Conservation (phyloP, 2,888 invertebrate genomes). For the Phrixothrix hirtus region DNA sequence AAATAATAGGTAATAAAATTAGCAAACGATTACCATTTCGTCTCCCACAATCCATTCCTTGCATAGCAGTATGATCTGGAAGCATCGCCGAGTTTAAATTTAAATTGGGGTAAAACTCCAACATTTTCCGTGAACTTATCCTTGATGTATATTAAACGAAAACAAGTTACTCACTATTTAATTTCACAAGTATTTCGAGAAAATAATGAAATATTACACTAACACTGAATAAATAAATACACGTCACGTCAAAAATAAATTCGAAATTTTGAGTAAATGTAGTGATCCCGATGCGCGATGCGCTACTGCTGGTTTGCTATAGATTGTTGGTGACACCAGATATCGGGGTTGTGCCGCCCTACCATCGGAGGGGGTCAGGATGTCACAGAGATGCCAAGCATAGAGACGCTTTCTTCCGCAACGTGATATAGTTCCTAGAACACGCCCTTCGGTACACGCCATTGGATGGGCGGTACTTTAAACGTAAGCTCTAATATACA, state of each 20-base stretch:
- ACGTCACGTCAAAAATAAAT: constrained; percentile 6
- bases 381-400: constrained; percentile 26
- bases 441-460: constrained; percentile 30
- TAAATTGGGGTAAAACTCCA: constrained; percentile 71
- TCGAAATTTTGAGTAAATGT: constrained; percentile 16
- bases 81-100: constrained; percentile 61
- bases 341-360: constrained; percentile 45
- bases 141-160: too few relatives aligned
- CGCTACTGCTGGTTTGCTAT: constrained; percentile 48
- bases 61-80: constrained; percentile 60
- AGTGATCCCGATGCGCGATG: constrained; percentile 35
- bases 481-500: constrained; percentile 20
- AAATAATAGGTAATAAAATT: not conserved
- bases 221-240: not conserved
- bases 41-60: constrained; percentile 65
- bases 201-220: too few relatives aligned
- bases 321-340: constrained; percentile 49
- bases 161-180: too few relatives aligned
- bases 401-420: constrained; percentile 33
- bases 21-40: constrained; percentile 62
- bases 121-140: constrained; percentile 60
- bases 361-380: constrained; percentile 43
- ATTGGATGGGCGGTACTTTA: constrained; percentile 26
- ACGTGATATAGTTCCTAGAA: constrained; percentile 33
- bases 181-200: too few relatives aligned